These are phyloP conservation scores for Diorhabda elongata DNA, from an alignment of 1,140 invertebrate genomes.

Conservation along the genomic window DNA sequence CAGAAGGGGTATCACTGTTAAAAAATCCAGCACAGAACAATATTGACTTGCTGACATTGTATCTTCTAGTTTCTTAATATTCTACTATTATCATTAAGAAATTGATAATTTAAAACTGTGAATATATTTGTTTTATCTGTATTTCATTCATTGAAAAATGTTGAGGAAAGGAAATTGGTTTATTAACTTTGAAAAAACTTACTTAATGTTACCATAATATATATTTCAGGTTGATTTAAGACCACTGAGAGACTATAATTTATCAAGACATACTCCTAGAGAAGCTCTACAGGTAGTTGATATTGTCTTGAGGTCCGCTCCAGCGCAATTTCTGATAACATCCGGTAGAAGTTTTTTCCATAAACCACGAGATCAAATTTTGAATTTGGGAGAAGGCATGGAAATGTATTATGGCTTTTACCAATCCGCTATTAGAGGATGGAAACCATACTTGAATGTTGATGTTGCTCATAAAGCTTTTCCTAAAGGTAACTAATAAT, in stretches of 20 bases:
- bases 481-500: conserved; percentile 35
- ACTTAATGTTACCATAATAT: too few relatives aligned
- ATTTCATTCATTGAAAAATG: too few relatives aligned
- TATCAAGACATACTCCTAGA: conserved; percentile 50
- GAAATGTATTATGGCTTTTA: conserved; percentile 71
- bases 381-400: conserved; percentile 47
- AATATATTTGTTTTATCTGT: too few relatives aligned
- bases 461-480: conserved; percentile 64
- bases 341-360: conserved; percentile 48
- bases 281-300: conserved; percentile 74
- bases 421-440: conserved; percentile 69
- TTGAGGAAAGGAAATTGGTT: too few relatives aligned
- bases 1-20: too few relatives aligned
- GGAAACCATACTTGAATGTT: conserved; percentile 68
- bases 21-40: too few relatives aligned
- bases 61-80: too few relatives aligned
- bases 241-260: conserved; percentile 24
- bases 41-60: too few relatives aligned
- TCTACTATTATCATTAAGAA: too few relatives aligned
- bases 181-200: too few relatives aligned
- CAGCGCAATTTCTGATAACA: conserved; percentile 45
- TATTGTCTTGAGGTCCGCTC: conserved; percentile 69
- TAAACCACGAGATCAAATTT: conserved; percentile 31
- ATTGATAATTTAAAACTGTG: too few relatives aligned
- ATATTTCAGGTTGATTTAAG: not conserved